Conservation (phyloP, 1,140 invertebrate species). For the Reticulitermes speratus region DNA sequence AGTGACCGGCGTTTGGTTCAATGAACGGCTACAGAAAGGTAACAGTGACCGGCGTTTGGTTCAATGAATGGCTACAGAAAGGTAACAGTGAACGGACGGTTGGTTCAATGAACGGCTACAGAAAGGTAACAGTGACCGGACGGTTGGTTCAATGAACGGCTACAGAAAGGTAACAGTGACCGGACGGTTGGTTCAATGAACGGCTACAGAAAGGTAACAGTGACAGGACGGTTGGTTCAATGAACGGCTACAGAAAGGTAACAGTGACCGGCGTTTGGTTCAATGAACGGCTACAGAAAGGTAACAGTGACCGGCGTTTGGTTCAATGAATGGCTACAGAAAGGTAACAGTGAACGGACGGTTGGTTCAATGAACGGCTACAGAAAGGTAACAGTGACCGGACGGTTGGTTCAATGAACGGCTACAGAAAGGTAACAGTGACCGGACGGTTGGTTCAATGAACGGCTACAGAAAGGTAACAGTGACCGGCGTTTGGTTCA, state of each 20-base stretch:
- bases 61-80: slow-evolving; percentile 40
- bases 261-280: too few species aligned
- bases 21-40: slow-evolving; percentile 40
- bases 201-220: slow-evolving; percentile 39
- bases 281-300: slow-evolving; percentile 39
- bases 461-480: slow-evolving; percentile 40
- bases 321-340: slow-evolving; percentile 38
- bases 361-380: too few species aligned
- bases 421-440: slow-evolving; percentile 38
- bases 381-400: slow-evolving; percentile 37
- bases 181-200: too few species aligned
- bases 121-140: slow-evolving; percentile 37
- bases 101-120: slow-evolving; percentile 38
- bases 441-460: too few species aligned
- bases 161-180: slow-evolving; percentile 38
- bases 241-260: slow-evolving; percentile 40
- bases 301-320: slow-evolving; percentile 34
- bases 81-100: slow-evolving; percentile 34
- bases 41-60: too few species aligned
- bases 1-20: too few species aligned
- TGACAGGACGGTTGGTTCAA: too few species aligned
- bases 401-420: too few species aligned
- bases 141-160: too few species aligned
- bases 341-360: slow-evolving; percentile 37
- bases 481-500: too few species aligned